Conservation (phyloP, 2,113 vertebrate genomes). For the Uria aalge region DNA sequence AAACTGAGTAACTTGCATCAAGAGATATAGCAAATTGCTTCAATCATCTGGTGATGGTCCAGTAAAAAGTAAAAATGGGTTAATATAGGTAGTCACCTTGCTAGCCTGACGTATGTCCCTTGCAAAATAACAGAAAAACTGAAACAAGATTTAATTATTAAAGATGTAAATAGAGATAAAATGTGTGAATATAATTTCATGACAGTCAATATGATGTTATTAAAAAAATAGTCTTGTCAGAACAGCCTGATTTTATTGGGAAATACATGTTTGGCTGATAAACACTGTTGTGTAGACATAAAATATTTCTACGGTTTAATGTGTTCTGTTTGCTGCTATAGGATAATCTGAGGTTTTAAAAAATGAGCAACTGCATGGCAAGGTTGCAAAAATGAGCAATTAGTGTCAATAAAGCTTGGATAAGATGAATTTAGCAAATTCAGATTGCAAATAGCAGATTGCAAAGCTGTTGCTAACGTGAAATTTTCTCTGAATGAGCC, state of each 20-base stretch:
- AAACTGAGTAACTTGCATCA: neutral
- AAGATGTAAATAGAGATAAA: neutral
- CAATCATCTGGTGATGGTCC: neutral
- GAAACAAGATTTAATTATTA: neutral
- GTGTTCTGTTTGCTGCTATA: neutral
- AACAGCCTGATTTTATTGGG: neutral
- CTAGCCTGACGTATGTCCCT: neutral
- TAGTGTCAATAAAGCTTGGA: constrained; percentile 46
- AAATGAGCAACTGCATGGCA: constrained; percentile 22
- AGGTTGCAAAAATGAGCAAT: constrained; percentile 52
- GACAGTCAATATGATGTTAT: neutral
- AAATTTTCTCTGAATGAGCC: neutral
- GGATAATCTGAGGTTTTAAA: neutral
- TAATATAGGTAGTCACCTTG: neutral
- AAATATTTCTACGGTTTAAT: neutral
- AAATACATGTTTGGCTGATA: neutral
- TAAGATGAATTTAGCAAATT: constrained; percentile 22
- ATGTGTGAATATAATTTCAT: neutral
- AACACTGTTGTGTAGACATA: neutral
- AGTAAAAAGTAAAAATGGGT: neutral
- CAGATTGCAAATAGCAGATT: constrained; percentile 12
- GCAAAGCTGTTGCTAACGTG: constrained; percentile 30
- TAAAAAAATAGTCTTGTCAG: neutral
- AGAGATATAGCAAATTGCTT: neutral
- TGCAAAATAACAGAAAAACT: neutral